These are phyloP conservation scores for Oceanodroma leucorhoa DNA, from an alignment of 2,797 vertebrate species.

Conservation along the genomic window DNA sequence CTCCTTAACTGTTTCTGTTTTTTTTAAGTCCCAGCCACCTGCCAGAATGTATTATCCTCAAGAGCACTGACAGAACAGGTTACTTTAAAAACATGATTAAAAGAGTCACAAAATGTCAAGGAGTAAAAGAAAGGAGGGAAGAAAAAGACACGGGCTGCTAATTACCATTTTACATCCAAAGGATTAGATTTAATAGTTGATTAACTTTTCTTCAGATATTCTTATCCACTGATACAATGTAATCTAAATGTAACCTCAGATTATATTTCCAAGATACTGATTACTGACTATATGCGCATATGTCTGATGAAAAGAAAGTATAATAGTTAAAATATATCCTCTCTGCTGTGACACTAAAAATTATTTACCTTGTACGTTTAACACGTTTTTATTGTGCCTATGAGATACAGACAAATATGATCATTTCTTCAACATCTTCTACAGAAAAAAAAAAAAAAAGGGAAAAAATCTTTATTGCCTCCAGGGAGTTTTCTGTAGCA, in stretches of 20 bases:
- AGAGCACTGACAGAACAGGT: not conserved
- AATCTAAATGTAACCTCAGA: not conserved
- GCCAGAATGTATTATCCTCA: not conserved
- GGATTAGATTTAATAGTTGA: not conserved
- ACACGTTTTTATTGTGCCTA: not conserved
- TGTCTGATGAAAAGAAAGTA: not conserved
- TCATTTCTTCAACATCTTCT: not conserved
- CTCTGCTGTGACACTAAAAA: not conserved
- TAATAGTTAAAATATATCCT: not conserved
- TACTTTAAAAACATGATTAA: conserved; percentile 21
- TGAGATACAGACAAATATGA: not conserved
- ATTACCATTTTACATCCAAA: not conserved
- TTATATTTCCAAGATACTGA: not conserved
- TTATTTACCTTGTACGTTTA: not conserved
- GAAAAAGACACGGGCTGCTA: not conserved
- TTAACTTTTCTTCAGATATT: not conserved
- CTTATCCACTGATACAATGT: not conserved
- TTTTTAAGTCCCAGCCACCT: not conserved
- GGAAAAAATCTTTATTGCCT: not conserved
- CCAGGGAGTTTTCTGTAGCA: not conserved
- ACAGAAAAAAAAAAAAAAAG: no score
- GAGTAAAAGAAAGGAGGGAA: not conserved
- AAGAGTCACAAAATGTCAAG: conserved; percentile 11
- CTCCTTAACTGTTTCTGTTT: not conserved
- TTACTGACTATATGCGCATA: not conserved